These are phyloP conservation scores for Cyphomyrus discorhynchus DNA, from an alignment of 2,113 vertebrate genomes.

Conservation along the genomic window DNA sequence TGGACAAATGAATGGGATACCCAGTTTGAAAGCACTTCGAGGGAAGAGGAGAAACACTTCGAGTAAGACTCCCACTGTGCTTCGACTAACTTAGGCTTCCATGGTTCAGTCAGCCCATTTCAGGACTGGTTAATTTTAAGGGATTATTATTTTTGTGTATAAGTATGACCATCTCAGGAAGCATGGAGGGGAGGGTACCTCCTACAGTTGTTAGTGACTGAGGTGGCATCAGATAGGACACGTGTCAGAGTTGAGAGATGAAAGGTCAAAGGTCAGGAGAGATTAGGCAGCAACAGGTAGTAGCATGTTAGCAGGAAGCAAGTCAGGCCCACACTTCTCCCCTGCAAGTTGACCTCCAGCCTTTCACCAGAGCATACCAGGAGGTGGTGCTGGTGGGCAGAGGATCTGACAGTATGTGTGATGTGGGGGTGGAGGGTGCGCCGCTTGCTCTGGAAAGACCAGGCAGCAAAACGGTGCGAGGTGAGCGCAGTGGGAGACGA, in stretches of 20 bases:
- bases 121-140: neutral
- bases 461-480: slow-evolving; percentile 30
- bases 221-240: neutral
- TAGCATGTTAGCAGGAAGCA: slow-evolving; percentile 1
- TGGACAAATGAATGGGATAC: neutral
- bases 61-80: neutral
- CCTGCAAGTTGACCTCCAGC: neutral
- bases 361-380: neutral
- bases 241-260: neutral
- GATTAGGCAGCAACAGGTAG: neutral
- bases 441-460: slow-evolving; percentile 43
- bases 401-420: neutral
- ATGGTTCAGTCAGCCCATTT: neutral
- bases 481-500: slow-evolving; percentile 17
- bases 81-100: neutral
- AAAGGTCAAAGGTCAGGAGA: neutral
- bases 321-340: neutral
- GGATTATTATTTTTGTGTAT: neutral
- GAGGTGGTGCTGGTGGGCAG: neutral
- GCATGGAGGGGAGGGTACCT: neutral
- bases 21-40: neutral
- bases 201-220: neutral
- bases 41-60: neutral
- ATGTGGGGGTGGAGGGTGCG: neutral
- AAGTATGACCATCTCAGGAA: neutral